Evolutionary conservation across 2,113 vertebrate species (phyloP).

Genomic region (Phodopus roborovskii): DNA sequence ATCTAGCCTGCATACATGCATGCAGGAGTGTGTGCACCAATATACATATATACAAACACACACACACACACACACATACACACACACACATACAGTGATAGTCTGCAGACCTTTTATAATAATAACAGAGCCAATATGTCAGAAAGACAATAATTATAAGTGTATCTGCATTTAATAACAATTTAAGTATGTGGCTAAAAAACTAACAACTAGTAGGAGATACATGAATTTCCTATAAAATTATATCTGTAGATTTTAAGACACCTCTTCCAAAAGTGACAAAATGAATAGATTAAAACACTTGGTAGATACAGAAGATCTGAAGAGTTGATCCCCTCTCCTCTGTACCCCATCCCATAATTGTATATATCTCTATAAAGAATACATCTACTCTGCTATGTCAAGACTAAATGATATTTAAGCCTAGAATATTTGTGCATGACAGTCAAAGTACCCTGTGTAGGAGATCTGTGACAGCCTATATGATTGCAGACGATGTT

Average conservation of each 20-base stretch:
- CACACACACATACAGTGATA: background rate
- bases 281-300: background rate
- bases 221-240: background rate
- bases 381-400: background rate
- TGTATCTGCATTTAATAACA: background rate
- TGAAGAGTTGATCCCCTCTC: background rate
- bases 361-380: background rate
- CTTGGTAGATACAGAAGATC: background rate
- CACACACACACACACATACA: background rate
- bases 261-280: background rate
- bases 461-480: background rate
- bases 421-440: background rate
- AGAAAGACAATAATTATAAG: background rate
- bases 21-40: background rate
- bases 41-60: background rate
- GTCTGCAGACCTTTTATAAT: background rate
- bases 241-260: constrained; percentile 11
- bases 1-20: background rate
- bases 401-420: constrained; percentile 7
- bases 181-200: background rate
- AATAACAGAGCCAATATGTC: background rate
- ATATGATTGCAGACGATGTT: background rate
- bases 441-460: background rate
- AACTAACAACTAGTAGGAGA: background rate
- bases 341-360: background rate